Evolutionary conservation across 2,113 vertebrate genomes (phyloP).

Genomic region (Neogale vison): DNA sequence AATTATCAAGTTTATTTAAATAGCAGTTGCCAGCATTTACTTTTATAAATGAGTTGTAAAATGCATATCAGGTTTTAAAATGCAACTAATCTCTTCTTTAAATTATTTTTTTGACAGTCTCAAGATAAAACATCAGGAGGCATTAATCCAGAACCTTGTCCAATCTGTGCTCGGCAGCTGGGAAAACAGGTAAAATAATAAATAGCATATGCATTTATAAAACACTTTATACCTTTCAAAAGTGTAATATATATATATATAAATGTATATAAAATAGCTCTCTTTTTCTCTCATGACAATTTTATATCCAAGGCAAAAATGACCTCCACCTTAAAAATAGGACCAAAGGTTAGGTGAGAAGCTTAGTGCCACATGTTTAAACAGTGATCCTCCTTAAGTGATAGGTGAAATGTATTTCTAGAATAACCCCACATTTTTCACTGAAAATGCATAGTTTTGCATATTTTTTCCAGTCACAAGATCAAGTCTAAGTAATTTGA

Average conservation of each 20-base stretch:
- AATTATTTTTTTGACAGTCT: slow-evolving; percentile 86
- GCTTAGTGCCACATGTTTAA: not conserved
- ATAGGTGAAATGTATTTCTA: not conserved
- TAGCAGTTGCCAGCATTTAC: not conserved
- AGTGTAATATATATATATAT: too few species aligned
- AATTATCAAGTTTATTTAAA: slow-evolving; percentile 17
- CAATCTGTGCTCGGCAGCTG: slow-evolving; percentile 95
- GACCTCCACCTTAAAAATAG: not conserved
- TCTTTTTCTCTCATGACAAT: not conserved
- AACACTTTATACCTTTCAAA: not conserved
- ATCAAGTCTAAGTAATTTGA: slow-evolving; percentile 3
- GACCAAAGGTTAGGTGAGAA: not conserved
- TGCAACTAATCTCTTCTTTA: slow-evolving; percentile 11
- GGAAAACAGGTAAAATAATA: slow-evolving; percentile 91
- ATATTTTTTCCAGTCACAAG: not conserved
- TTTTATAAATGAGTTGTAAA: slow-evolving; percentile 8
- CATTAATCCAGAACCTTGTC: slow-evolving; percentile 97
- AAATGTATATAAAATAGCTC: not conserved
- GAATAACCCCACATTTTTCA: not conserved
- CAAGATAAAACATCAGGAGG: slow-evolving; percentile 96
- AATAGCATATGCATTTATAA: not conserved
- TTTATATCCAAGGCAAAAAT: not conserved
- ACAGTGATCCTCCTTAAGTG: not conserved
- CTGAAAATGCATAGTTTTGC: slow-evolving; percentile 16
- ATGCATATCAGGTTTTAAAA: not conserved